Percentiles rank a stretch among this genome's conserved stretches.
phyloP scores from a whole-genome alignment of 2,797 vertebrate species.

The Coilia nasus region DNA sequence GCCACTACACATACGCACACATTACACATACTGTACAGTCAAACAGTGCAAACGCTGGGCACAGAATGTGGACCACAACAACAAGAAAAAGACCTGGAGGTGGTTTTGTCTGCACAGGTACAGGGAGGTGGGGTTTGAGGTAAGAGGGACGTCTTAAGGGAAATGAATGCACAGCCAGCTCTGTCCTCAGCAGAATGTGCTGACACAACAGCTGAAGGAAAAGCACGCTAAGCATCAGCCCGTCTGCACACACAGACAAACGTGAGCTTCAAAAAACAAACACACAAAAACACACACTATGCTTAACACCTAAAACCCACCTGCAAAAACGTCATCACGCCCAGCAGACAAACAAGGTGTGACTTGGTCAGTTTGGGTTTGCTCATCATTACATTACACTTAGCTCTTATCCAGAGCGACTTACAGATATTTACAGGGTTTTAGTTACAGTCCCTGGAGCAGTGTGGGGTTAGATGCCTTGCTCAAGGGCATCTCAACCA shows the following conservation, averaged over 20 bases:
- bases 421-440: no score
- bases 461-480: no score
- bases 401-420: no score
- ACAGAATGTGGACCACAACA: background rate
- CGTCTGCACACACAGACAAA: slow-evolving; percentile 54
- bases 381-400: no score
- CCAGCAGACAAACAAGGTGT: background rate
- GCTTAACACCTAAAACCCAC: background rate
- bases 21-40: slow-evolving; percentile 11
- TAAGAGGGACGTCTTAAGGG: background rate
- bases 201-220: background rate
- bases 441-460: no score
- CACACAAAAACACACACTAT: slow-evolving; percentile 29
- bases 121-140: background rate
- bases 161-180: background rate
- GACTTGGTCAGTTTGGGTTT: background rate
- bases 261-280: slow-evolving; percentile 31
- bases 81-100: background rate
- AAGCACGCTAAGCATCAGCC: background rate
- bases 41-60: background rate
- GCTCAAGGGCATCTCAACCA: no score
- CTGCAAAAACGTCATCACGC: background rate
- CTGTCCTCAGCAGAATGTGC: background rate
- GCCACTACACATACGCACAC: slow-evolving; percentile 49
- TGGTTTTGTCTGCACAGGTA: background rate